phyloP scores from a whole-genome alignment of 1,140 invertebrate genomes.

The Amyelois transitella region DNA sequence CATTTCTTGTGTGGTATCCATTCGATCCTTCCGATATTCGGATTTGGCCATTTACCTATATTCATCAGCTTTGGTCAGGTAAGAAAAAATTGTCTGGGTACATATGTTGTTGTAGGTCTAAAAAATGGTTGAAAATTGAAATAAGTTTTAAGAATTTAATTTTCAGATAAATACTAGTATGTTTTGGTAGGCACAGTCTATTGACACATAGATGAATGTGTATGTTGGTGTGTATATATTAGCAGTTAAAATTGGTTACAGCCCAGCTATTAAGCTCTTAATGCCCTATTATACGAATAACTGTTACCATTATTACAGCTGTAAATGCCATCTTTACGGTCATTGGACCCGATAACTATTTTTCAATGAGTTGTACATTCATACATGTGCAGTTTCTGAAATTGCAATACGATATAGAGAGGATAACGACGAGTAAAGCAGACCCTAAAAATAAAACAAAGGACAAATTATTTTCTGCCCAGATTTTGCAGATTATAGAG shows the following conservation, averaged over 20 bases:
- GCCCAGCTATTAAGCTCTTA: too few species aligned
- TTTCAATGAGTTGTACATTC: constrained; percentile 26
- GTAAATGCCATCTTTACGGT: constrained; percentile 17
- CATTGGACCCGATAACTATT: constrained; percentile 27
- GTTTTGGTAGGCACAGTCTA: too few species aligned
- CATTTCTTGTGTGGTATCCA: constrained; percentile 33
- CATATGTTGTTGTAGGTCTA: too few species aligned
- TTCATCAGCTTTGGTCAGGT: constrained; percentile 31
- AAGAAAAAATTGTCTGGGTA: too few species aligned
- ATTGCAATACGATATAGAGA: constrained; percentile 22
- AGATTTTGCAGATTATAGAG: constrained; percentile 7
- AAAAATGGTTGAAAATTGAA: background rate
- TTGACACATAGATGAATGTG: too few species aligned
- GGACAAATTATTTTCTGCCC: background rate
- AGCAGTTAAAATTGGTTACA: too few species aligned
- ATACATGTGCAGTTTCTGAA: constrained; percentile 28
- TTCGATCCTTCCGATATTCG: constrained; percentile 25
- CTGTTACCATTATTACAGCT: background rate
- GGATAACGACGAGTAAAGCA: background rate
- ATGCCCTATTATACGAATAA: too few species aligned
- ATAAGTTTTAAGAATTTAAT: too few species aligned
- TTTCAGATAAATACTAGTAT: too few species aligned
- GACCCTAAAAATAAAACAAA: background rate
- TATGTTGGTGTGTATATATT: too few species aligned
- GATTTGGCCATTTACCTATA: constrained; percentile 26